Percentiles rank a stretch among this genome's conserved stretches.
These are phyloP conservation scores for Cassiopea andromeda DNA, from an alignment of 30 jellyfish, hydroid and myxozoan genomes.

Conservation along the genomic window DNA sequence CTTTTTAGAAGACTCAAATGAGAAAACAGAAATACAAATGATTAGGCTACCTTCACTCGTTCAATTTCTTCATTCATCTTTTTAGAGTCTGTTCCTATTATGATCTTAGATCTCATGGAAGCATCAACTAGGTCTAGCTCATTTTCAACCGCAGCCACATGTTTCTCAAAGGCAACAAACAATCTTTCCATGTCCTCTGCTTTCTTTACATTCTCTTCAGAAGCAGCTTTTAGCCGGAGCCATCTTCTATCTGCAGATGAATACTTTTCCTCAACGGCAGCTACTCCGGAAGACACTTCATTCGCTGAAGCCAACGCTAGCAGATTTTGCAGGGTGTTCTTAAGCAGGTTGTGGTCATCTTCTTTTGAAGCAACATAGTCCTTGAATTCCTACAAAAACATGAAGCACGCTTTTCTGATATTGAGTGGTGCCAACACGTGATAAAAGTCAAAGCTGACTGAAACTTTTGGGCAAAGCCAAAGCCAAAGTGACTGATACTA, in stretches of 20 bases:
- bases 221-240: conserved; percentile 29
- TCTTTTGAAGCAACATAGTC: conserved; percentile 54
- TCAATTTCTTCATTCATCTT: conserved; percentile 68
- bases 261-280: conserved; percentile 25
- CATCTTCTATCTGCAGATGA: conserved; percentile 54
- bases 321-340: conserved; percentile 12
- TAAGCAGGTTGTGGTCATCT: conserved; percentile 18
- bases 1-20: background rate
- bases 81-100: conserved; percentile 71
- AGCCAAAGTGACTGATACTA: too few relatives aligned
- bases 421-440: too few relatives aligned
- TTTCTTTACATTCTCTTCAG: conserved; percentile 11
- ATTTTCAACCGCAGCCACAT: conserved; percentile 15
- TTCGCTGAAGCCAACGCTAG: conserved; percentile 59
- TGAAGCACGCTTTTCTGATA: background rate
- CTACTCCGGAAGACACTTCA: conserved; percentile 59
- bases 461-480: too few relatives aligned
- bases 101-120: conserved; percentile 48
- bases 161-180: conserved; percentile 26
- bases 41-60: conserved; percentile 51
- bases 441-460: too few relatives aligned
- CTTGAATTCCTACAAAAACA: conserved; percentile 26
- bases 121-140: conserved; percentile 44
- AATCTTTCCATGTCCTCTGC: conserved; percentile 7
- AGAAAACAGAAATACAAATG: background rate